These are phyloP conservation scores for Fistularia tabacaria DNA, from an alignment of 2,797 vertebrate genomes.

Conservation along the genomic window DNA sequence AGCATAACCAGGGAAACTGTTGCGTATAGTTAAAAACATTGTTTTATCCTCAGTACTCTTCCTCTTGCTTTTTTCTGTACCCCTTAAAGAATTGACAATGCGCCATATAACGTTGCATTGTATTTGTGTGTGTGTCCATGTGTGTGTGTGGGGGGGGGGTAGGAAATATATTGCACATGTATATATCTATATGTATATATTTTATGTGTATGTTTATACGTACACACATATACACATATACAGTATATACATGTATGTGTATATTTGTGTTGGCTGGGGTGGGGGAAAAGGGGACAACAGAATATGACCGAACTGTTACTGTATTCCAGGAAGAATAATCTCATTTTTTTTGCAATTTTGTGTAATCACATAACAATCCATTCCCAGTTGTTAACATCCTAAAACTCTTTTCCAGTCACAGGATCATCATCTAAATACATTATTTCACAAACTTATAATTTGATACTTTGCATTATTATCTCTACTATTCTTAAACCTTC, in stretches of 20 bases:
- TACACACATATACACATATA: no score
- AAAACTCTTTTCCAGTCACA: neutral
- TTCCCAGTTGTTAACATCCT: no score
- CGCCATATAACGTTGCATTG: no score
- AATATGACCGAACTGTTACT: slow-evolving; percentile 4
- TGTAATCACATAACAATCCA: slow-evolving; percentile 9
- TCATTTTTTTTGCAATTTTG: slow-evolving; percentile 22
- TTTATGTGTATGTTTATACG: no score
- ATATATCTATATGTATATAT: no score
- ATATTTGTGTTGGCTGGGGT: neutral
- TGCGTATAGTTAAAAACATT: slow-evolving; percentile 42
- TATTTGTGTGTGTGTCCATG: no score
- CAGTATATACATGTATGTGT: no score
- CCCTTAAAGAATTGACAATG: no score
- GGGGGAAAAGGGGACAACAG: neutral
- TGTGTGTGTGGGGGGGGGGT: no score
- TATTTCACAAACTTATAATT: neutral
- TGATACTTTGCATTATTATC: no score
- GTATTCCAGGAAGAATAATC: slow-evolving; percentile 15
- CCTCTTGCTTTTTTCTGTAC: slow-evolving; percentile 8
- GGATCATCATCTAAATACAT: neutral
- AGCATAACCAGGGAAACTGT: slow-evolving; percentile 24
- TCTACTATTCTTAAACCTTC: no score
- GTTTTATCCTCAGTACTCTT: slow-evolving; percentile 23
- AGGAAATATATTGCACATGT: no score